A percentile compares a stretch with the other conserved stretches of the same genome.
Evolutionary conservation across 2,113 vertebrate species (phyloP).

Genomic region (Protobothrops mucrosquamatus): DNA sequence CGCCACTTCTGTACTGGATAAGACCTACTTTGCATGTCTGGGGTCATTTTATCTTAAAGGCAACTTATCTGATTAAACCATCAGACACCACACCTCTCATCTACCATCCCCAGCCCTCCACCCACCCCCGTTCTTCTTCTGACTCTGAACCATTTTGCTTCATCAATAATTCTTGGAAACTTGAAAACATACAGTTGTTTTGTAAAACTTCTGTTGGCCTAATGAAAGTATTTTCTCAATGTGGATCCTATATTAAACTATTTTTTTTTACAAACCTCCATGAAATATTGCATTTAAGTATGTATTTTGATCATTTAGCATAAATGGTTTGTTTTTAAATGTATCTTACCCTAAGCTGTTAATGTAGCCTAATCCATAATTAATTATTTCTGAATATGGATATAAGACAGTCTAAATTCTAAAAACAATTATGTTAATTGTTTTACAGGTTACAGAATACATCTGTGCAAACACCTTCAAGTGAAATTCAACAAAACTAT

Average conservation of each 20-base stretch:
- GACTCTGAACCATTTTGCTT: not conserved
- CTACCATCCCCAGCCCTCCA: too few species aligned
- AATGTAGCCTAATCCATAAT: not conserved
- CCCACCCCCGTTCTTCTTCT: not conserved
- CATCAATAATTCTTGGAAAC: not conserved
- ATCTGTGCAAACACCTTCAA: slow-evolving; percentile 42
- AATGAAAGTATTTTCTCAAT: not conserved
- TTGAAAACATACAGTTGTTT: not conserved
- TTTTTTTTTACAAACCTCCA: not conserved
- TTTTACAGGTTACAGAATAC: not conserved
- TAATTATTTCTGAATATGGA: not conserved
- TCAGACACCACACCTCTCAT: not conserved
- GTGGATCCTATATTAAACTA: not conserved
- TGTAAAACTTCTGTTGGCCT: not conserved
- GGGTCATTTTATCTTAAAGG: not conserved
- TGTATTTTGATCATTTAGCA: not conserved
- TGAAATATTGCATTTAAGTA: not conserved
- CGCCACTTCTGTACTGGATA: not conserved
- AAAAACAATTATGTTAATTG: not conserved
- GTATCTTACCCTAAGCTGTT: not conserved
- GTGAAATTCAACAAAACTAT: slow-evolving; percentile 32
- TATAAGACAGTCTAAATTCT: not conserved
- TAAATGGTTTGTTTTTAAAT: not conserved
- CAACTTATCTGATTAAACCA: not conserved
- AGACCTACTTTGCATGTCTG: not conserved